Conservation (phyloP, 2,797 vertebrate species). For the Sciaenops ocellatus region DNA sequence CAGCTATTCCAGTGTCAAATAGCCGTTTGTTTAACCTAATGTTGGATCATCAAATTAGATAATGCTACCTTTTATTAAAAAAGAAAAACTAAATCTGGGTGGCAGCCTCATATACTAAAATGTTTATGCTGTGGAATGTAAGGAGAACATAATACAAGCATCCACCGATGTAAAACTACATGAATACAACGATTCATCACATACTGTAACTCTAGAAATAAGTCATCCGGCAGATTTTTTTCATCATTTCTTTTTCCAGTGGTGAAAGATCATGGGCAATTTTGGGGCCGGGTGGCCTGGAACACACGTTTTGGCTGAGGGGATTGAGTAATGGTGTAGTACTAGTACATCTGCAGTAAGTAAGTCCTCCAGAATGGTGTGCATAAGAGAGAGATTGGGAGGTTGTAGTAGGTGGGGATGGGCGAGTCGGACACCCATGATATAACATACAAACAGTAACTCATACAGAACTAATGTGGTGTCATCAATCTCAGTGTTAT, state of each 20-base stretch:
- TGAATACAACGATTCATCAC: slow-evolving; percentile 51
- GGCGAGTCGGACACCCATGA: background rate
- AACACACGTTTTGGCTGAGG: slow-evolving; percentile 62
- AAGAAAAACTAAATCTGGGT: background rate
- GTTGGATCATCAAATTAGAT: slow-evolving; percentile 18
- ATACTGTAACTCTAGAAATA: slow-evolving; percentile 36
- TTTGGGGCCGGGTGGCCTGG: slow-evolving; percentile 57
- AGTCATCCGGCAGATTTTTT: slow-evolving; percentile 35
- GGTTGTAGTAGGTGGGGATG: background rate
- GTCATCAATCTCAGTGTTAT: slow-evolving; percentile 45
- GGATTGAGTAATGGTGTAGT: slow-evolving; percentile 63
- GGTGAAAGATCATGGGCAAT: slow-evolving; percentile 68
- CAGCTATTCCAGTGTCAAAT: slow-evolving; percentile 10
- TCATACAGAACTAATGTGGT: slow-evolving; percentile 37
- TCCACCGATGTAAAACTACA: slow-evolving; percentile 32
- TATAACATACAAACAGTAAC: slow-evolving; percentile 33
- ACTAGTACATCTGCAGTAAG: slow-evolving; percentile 43
- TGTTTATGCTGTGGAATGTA: background rate
- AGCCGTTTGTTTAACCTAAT: background rate
- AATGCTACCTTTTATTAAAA: slow-evolving; percentile 7
- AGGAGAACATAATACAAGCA: background rate
- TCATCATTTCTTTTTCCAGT: slow-evolving; percentile 35
- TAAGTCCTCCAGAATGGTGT: slow-evolving; percentile 35
- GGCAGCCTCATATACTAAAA: background rate
- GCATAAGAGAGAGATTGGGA: background rate